Base-by-base conservation (phyloP, 2,888 invertebrate genomes). In the Heliconius cydno region DNA sequence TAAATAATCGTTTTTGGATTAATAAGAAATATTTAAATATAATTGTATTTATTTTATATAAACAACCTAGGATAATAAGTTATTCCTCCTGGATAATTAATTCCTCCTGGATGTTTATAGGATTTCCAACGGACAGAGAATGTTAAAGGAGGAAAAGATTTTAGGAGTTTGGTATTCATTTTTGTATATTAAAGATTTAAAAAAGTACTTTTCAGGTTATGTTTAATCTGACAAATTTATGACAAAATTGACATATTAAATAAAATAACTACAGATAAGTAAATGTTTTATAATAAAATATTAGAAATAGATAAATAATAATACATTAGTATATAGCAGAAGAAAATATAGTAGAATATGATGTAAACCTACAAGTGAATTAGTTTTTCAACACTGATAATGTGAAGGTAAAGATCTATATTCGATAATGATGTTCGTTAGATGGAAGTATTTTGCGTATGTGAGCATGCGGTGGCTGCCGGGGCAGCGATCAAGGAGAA, bases 71-170 rank as follows among this genome's bases (percentile, higher is more conserved):
- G 95, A 85, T 91, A 94, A 83, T 94, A 95, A 6, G 86, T 83
- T 82, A 95, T 95, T 57, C 96, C 95, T 65, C 95, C 96, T 78
- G 96, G 96, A 87, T 96, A 96, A 83, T 93, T 91, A 81, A 96
- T 93, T 78, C 96, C 96, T 66, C 95, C 95, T n/a, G 90, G 90
- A 81, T 89, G 87, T 86, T 87, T 91, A 83, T 89, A 92, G 13
- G 93, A 92, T 85, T 91, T 94, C 46, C 85, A 84, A 72, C 94
- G 88, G 81, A 82, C 77, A 71, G 87, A 82, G 67, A 86, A 82
- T 52, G 86, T 52, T 77, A 93, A 83, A 57, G 92, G 89, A 71
- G 79, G 88, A 66, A 87, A 84, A 12, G 85, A 81, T 86, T 91
- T 90, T 19, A 94, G 80, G 6, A 92, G 81, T 72, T 89, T 85